Evolutionary conservation across 2,113 vertebrate genomes (phyloP).

Genomic region (Rostratula benghalensis): DNA sequence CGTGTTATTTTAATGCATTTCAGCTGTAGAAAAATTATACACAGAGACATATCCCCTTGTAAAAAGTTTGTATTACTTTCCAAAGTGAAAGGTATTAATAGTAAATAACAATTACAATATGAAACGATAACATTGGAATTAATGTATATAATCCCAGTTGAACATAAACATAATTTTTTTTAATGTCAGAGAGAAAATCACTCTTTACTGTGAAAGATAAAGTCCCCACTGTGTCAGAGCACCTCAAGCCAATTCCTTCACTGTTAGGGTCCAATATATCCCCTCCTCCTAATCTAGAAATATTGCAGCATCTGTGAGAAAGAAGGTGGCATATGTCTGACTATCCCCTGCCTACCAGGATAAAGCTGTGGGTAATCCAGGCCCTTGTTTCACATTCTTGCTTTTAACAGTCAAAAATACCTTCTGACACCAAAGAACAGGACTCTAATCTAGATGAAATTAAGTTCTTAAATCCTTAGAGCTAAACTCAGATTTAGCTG

Average conservation of each 20-base stretch:
- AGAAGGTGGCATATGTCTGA: slow-evolving; percentile 27
- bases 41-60: background rate
- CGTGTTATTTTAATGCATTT: background rate
- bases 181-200: background rate
- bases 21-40: background rate
- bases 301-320: slow-evolving; percentile 34
- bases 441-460: slow-evolving; percentile 54
- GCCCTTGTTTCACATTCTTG: slow-evolving; percentile 31
- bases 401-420: slow-evolving; percentile 48
- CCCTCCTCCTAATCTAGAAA: slow-evolving; percentile 51
- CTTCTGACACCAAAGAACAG: slow-evolving; percentile 43
- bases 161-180: background rate
- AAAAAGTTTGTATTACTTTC: background rate
- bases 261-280: background rate
- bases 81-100: background rate
- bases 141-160: background rate
- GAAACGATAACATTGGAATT: background rate
- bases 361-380: slow-evolving; percentile 58
- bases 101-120: background rate
- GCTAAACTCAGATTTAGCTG: slow-evolving; percentile 53
- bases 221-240: background rate
- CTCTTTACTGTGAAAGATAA: slow-evolving; percentile 22
- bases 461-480: slow-evolving; percentile 55
- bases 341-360: slow-evolving; percentile 1
- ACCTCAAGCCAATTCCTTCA: background rate